Evolutionary conservation across 2,888 invertebrate species (phyloP), one percentile per base, ranked within the genome.

Genomic region (Drosophila mettleri): DNA sequence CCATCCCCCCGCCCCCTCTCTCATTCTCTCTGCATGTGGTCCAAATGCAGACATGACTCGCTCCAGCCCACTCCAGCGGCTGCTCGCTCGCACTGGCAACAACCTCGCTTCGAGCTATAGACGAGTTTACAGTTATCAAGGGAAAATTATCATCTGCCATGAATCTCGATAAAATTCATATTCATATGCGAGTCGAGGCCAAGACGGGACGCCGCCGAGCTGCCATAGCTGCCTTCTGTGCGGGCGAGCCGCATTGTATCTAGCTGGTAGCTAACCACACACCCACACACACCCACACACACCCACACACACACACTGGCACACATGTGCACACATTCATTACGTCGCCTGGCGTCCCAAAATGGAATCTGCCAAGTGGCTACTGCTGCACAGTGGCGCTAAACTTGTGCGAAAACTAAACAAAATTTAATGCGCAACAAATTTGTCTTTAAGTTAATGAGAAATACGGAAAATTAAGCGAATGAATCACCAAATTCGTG

Each of bases 91-190:
- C 39, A 41, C 63, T 63, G 62, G 62, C 75, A 86, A 70, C 84
- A 86, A 79, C 91, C 91, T 91, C 85, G 91, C 91, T 91, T 82
- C 81, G 78, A 91, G 91, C 90, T 88, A 92, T 88, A 91, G 92
- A 91, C 92, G 89, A 90, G 86, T 83, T 84, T 89, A 89, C 80
- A 88, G 82, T 88, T 90, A 89, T 89, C 88, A 87, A 92, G 92
- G 89, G 92, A 91, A 91, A 91, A 89, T 90, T 90, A 91, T 91
- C 92, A 91, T 90, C 91, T 91, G 91, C 86, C 78, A 86, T 80
- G 80, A 83, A 88, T 78, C 81, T 89, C 86, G 82, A 89, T 89
- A 87, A 87, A 82, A 87, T 85, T 88, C 88, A 86, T 88, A 88
- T 86, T 84, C 79, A 88, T 86, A 88, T 88, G 88, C 78, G 65